Conservation (phyloP, 2,113 vertebrate genomes). For the Ardeotis arabs region DNA sequence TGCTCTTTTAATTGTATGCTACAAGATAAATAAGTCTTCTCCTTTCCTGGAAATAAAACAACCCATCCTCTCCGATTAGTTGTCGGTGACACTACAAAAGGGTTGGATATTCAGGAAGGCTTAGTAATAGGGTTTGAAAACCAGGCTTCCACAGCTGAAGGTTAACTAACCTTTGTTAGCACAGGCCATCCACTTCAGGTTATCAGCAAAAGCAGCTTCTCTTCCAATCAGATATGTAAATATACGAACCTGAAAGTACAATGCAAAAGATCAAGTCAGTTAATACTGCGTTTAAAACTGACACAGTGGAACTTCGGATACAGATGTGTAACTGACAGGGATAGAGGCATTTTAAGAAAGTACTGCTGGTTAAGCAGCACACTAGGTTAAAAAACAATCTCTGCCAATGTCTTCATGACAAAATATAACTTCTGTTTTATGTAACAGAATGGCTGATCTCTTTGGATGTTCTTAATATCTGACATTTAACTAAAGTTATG, state of each 20-base stretch:
- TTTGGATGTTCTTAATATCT: background rate
- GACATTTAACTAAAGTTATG: background rate
- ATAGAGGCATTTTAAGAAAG: conserved; percentile 16
- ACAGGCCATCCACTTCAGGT: conserved; percentile 99
- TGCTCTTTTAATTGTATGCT: background rate
- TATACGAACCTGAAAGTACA: conserved; percentile 89
- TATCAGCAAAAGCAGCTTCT: conserved; percentile 97
- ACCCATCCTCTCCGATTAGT: background rate
- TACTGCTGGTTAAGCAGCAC: background rate
- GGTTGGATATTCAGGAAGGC: background rate
- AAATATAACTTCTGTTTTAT: conserved; percentile 36
- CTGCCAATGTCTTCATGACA: background rate
- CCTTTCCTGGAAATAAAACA: background rate
- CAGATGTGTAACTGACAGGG: background rate
- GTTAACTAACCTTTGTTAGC: conserved; percentile 93
- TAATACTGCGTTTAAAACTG: background rate
- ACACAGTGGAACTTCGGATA: background rate
- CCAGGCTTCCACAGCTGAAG: background rate
- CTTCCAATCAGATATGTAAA: conserved; percentile 98
- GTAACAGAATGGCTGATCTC: background rate
- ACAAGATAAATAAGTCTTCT: background rate
- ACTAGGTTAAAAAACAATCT: background rate
- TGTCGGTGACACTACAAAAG: background rate
- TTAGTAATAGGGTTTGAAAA: background rate
- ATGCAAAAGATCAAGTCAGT: conserved; percentile 11